Base-by-base conservation (phyloP, 2,888 invertebrate genomes). In the Apodemia mormo region DNA sequence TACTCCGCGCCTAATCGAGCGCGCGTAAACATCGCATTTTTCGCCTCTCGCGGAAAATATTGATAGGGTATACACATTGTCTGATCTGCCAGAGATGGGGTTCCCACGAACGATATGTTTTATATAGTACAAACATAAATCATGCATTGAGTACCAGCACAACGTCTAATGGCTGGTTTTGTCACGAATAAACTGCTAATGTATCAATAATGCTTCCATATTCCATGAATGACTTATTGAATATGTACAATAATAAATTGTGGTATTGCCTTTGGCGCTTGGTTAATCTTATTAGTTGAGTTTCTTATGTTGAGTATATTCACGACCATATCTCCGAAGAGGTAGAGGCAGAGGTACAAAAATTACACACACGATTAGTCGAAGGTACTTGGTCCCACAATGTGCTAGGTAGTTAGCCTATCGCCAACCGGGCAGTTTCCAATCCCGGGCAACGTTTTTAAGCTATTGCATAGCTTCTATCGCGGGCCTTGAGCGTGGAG, bases 1-100 rank as follows among this genome's bases (percentile, higher is more conserved):
- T 89, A 85, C 83, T 83, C 81, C 76, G 83, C 79, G 88, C 80
- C 85, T 91, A 93, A 92, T 93, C 92, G 92, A 90, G 90, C 88
- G 89, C 80, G 84, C 82, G 88, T 92, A 92, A 92, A 92, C 90
- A 91, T 84, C 79, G 84, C 85, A 88, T 90, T 91, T 92, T 90
- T 89, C 89, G 87, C 85, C 76, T 84, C 81, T 82, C 85, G 85
- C 83, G 86, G 83, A 85, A 88, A 87, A 87, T 88, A 86, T 89
- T 86, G 87, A 86, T 85, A 82, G 52, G 52, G 52, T 52, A 52
- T 52, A 82, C 81, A 79, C 79, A 79, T 73, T 89, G 82, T 79
- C 78, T 76, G 77, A 80, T 79, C 81, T 80, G 52, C 52, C 52
- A 83, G 81, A 78, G 76, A 77, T 76, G 77, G 78, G 77, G 81